phyloP scores from a whole-genome alignment of 1,140 invertebrate genomes.

The Phocides pigmalion region DNA sequence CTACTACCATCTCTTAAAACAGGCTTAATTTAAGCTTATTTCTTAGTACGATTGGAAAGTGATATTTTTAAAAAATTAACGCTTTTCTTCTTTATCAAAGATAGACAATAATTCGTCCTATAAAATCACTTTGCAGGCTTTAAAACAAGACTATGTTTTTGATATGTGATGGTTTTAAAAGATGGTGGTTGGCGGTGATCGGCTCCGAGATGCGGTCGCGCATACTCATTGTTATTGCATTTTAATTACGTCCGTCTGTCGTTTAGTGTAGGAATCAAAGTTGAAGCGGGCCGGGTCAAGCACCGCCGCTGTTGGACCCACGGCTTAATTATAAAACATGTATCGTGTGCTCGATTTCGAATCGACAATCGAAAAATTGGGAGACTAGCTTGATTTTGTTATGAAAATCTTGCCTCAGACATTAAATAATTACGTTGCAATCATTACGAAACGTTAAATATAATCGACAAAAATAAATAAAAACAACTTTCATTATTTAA shows the following conservation, averaged over 20 bases:
- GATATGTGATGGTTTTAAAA: too few species aligned
- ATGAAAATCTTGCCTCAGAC: conserved; percentile 31
- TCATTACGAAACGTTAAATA: conserved; percentile 5
- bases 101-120: too few species aligned
- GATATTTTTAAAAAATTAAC: too few species aligned
- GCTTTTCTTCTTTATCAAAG: too few species aligned
- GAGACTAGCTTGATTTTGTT: conserved; percentile 36
- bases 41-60: too few species aligned
- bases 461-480: conserved; percentile 1
- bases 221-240: conserved; percentile 24
- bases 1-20: too few species aligned
- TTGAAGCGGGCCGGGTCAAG: background rate
- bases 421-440: background rate
- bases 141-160: too few species aligned
- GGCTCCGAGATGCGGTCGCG: conserved; percentile 8
- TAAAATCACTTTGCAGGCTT: too few species aligned
- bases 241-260: conserved; percentile 31
- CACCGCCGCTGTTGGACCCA: background rate
- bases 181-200: too few species aligned
- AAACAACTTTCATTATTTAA: background rate
- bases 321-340: background rate
- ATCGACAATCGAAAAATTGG: conserved; percentile 24
- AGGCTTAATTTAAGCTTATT: too few species aligned
- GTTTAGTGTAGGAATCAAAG: conserved; percentile 6
- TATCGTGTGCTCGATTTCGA: conserved; percentile 7